Evolutionary conservation across 2,113 vertebrate species (phyloP).

Genomic region (Donacobius atricapilla): DNA sequence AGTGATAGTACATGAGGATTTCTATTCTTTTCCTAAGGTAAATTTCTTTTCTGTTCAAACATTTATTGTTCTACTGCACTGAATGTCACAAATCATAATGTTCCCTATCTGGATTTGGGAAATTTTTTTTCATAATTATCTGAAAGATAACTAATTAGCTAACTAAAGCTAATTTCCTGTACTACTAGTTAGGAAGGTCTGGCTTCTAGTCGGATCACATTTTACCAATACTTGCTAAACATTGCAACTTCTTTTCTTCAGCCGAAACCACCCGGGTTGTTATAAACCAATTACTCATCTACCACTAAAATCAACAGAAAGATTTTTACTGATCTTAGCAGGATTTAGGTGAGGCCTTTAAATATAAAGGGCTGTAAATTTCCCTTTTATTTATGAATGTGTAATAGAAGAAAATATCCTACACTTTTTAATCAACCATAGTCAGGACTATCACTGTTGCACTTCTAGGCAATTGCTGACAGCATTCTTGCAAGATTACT

Average conservation of each 20-base stretch:
- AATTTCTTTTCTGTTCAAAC: background rate
- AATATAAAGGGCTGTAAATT: background rate
- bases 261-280: background rate
- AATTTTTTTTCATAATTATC: background rate
- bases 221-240: background rate
- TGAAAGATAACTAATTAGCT: too few relatives aligned
- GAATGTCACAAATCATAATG: background rate
- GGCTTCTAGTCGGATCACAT: background rate
- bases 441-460: background rate
- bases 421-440: background rate
- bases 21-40: slow-evolving; percentile 15
- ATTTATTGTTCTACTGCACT: slow-evolving; percentile 1
- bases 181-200: background rate
- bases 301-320: background rate
- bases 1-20: background rate
- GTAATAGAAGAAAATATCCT: background rate
- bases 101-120: background rate
- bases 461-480: background rate
- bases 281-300: background rate
- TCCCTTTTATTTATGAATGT: background rate
- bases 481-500: background rate
- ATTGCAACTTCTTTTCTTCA: background rate
- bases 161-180: background rate
- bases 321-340: background rate
- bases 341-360: background rate